Evolutionary conservation across 1,140 invertebrate genomes (phyloP), one percentile per base, ranked within the genome.

Genomic region (Drosophila nebulosa): DNA sequence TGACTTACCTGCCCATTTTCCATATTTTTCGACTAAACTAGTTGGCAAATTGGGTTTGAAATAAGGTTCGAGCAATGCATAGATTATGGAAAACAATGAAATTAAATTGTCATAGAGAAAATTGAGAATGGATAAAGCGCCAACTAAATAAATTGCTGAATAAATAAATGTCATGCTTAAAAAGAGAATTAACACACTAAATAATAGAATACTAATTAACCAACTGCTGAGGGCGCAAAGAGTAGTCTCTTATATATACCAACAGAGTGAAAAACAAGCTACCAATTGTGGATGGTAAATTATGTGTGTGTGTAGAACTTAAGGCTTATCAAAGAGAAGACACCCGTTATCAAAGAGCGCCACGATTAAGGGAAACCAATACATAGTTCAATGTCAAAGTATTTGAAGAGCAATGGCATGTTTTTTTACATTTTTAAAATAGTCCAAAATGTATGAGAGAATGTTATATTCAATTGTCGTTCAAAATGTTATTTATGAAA

Each of bases 1-100:
- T 1, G 2, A 42, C 91, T 91, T 36, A 94, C 93, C 93, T 72
- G 93, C 93, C 93, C 93, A 94, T 69, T 92, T 91, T 78, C 93
- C 93, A 76, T 91, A 94, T 76, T 92, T 93, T 64, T 93, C 93
- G 18, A 91, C 66, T 69, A 94, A 74, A 3, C 91, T 90, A 69
- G 92, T 90, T 55, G 93, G 93, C 68, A 93, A 91, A 16, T 92
- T 81, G 3, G 93, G 93, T 78, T 93, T 92, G 67, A 94, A 93
- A 69, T 92, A 93, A 22, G 93, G 93, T 80, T 92, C 92, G 60
- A 94, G 77, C 79, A 93, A 73, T 2, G 92, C 92, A 61, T 92
- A 92, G 16, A 92, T 73, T 53, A 93, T 80, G 42, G 92, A 90
- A 51, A 93, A 63, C 14, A 92, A 59, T 68, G 93, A 93, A 90